Evolutionary conservation across 2,888 invertebrate species (phyloP), one percentile per base, ranked within the genome.

Genomic region (Pristionchus japonicus): DNA sequence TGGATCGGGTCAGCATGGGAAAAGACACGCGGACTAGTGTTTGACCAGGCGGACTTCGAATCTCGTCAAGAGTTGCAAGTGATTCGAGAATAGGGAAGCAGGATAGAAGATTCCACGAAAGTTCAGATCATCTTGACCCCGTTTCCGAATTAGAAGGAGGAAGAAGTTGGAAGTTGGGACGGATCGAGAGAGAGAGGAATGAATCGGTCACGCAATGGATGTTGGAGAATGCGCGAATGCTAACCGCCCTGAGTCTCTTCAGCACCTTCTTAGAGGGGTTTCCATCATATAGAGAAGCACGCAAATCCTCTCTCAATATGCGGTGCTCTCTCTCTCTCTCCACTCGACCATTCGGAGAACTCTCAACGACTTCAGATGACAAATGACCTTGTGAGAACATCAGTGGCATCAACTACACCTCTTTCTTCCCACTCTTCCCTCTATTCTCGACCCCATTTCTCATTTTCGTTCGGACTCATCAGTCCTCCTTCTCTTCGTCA

Each of bases 401-500:
- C 34, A 31, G 13, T 31, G 70, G 37, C 31, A 23, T 37, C 70
- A 37, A 70, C 70, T 37, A 34, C 37, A 4, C 70, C 37, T 37
- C 31, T 70, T 20, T 37, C 70, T 70, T 34, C 17, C 64, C 27
- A 9, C 64, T 31, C 15, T 27, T 11, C 27, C 23, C 34, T 67
- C 70, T 70, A 70, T 70, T 70, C 70, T 20, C 77, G 43, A 4
- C 40, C 77, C 27, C 77, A 43, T 77, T 77, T 77, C 77, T 77
- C 77, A 77, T 77, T 77, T 77, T 77, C 77, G 77, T 77, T 77
- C 77, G 77, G 77, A 43, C 77, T 77, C 77, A 77, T 77, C 77
- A 77, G 77, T 77, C 17, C 40, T 40, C 70, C 70, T 77, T n/a
- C 52, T 52, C n/a, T 57, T 57, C 77, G 77, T 77, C 77, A 77